These are phyloP conservation scores for Fragum sueziense DNA, from an alignment of 2,888 invertebrate genomes.

Conservation along the genomic window DNA sequence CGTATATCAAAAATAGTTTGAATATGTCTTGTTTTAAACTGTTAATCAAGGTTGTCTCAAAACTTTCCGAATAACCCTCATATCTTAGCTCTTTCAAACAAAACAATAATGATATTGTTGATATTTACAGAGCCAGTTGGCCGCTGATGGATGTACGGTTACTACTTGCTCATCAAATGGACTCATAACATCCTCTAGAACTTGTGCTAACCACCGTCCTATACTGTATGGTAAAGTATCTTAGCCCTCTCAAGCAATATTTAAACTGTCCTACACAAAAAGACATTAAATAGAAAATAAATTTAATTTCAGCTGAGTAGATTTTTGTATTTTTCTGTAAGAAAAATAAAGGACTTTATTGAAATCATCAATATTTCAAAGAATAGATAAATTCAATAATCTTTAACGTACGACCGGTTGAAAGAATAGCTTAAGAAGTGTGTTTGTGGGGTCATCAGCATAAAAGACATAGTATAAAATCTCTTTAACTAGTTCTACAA, in stretches of 20 bases:
- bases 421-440: neutral
- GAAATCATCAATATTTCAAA: neutral
- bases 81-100: neutral
- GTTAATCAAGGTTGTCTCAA: too few relatives aligned
- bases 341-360: neutral
- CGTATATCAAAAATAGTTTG: neutral
- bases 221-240: neutral
- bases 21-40: neutral
- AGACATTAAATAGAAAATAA: neutral
- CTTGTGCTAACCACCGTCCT: neutral
- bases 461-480: too few relatives aligned
- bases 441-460: neutral
- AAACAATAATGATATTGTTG: neutral
- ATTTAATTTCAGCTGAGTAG: too few relatives aligned
- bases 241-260: neutral
- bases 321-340: neutral
- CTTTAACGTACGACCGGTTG: neutral
- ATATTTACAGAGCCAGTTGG: neutral
- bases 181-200: neutral
- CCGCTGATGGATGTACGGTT: conserved; percentile 1
- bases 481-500: neutral
- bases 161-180: neutral
- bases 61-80: neutral
- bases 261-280: neutral
- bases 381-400: neutral